Evolutionary conservation across 2,797 vertebrate genomes (phyloP).

Genomic region (Discoglossus pictus): DNA sequence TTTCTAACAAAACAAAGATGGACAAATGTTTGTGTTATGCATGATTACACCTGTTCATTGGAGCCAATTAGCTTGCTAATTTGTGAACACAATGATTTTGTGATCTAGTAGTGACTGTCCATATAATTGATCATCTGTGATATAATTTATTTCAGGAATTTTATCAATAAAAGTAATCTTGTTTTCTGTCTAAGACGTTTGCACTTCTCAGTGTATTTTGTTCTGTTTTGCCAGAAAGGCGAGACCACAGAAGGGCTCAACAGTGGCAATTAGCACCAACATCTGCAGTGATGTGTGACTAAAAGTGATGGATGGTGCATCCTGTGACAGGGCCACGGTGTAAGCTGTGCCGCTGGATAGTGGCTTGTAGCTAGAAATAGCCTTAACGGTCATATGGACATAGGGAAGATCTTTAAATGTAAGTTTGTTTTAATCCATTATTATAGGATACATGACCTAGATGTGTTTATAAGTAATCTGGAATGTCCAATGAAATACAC

Average conservation of each 20-base stretch:
- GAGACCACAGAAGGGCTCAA: slow-evolving; percentile 36
- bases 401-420: not conserved
- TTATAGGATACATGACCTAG: too few species aligned
- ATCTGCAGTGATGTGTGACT: slow-evolving; percentile 46
- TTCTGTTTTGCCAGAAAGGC: slow-evolving; percentile 22
- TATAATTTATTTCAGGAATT: slow-evolving; percentile 28
- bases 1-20: slow-evolving; percentile 34
- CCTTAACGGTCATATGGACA: slow-evolving; percentile 29
- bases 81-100: slow-evolving; percentile 31
- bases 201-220: not conserved
- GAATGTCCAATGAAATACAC: too few species aligned
- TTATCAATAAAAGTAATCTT: slow-evolving; percentile 36
- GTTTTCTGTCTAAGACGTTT: slow-evolving; percentile 19
- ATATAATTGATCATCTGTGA: slow-evolving; percentile 34
- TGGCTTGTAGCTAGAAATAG: slow-evolving; percentile 18
- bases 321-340: slow-evolving; percentile 33
- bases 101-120: not conserved
- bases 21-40: slow-evolving; percentile 44
- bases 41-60: slow-evolving; percentile 40
- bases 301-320: slow-evolving; percentile 49
- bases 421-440: too few species aligned
- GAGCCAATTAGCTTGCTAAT: slow-evolving; percentile 37
- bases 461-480: too few species aligned
- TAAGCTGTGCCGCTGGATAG: slow-evolving; percentile 27
- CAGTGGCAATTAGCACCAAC: slow-evolving; percentile 44